Base-by-base conservation (phyloP, 2,888 invertebrate species). In the Anarsia innoxiella region DNA sequence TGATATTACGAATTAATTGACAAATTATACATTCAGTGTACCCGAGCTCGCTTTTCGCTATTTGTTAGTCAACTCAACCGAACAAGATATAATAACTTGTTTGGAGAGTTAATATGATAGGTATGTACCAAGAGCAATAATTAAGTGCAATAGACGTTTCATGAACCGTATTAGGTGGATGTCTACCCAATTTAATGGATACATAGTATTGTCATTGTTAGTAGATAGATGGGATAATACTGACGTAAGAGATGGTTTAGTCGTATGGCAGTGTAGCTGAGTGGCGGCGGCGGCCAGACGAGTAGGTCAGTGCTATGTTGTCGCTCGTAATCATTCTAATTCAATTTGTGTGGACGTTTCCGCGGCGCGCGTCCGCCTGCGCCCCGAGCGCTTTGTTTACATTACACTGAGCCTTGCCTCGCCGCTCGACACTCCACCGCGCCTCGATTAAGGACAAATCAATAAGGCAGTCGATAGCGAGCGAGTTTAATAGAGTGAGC, bases 391-490 rank as follows among this genome's bases (percentile, higher is more conserved):
- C 66, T 72, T 70, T 78, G 78, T 76, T 79, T 76, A 78, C 76
- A 74, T 64, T 66, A 61, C 60, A 56, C 51, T 58, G 59, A 55
- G 57, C 52, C 59, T 53, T 51, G 49, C 48, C 49, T 58, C 60
- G 48, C 53, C 66, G 66, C 69, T 70, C 59, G 56, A 59, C 62
- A 66, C 69, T 70, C 59, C 57, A 59, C 62, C 67, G 67, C 73
- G 63, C 64, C 67, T 68, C 75, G 75, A 79, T 80, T 78, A 79
- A 75, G 77, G 74, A 78, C 77, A 73, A 82, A 83, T 83, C 83
- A 83, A 84, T 83, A 82, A 82, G 82, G 80, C 74, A 78, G 78
- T 73, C 79, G 79, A 82, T 80, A 79, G 73, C 76, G 65, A 76
- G 77, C 64, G 68, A 78, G 75, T 79, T 82, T 83, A 82, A 83